A percentile compares a stretch with the other conserved stretches of the same genome.
Conservation (phyloP, 2,113 vertebrate species). For the Tretioscincus oriximinensis region DNA sequence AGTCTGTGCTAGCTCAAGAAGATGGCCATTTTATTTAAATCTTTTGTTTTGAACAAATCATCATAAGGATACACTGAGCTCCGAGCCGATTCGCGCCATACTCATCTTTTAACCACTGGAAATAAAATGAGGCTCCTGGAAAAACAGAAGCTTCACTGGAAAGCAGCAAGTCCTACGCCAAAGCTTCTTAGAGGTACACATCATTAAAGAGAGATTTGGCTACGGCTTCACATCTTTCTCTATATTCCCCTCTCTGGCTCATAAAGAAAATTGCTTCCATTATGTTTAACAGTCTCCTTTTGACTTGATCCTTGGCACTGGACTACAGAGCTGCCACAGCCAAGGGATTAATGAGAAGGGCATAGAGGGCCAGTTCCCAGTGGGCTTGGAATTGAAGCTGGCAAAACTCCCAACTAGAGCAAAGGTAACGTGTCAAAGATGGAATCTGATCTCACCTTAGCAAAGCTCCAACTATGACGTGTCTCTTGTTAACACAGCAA, state of each 20-base stretch:
- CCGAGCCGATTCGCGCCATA: not conserved
- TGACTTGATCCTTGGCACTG: constrained; percentile 48
- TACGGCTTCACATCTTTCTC: constrained; percentile 6
- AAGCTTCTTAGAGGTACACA: constrained; percentile 25
- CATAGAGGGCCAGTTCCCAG: constrained; percentile 39
- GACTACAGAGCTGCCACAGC: constrained; percentile 44
- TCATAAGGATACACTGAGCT: not conserved
- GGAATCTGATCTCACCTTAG: constrained; percentile 33
- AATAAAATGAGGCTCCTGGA: not conserved
- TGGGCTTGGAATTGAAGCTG: constrained; percentile 24
- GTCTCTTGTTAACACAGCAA: constrained; percentile 10
- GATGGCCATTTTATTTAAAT: not conserved
- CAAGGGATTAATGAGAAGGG: constrained; percentile 55
- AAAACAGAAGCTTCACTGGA: not conserved
- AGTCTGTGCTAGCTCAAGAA: too few species aligned
- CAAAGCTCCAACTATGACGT: constrained; percentile 34
- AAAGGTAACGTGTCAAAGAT: constrained; percentile 20
- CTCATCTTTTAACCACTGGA: not conserved
- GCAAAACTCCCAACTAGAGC: not conserved
- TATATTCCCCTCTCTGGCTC: constrained; percentile 33
- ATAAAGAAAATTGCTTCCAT: constrained; percentile 28
- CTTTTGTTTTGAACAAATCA: not conserved
- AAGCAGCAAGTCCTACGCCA: not conserved
- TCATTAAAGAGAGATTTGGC: constrained; percentile 32
- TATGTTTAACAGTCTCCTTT: constrained; percentile 41